Evolutionary conservation across 2,113 vertebrate species (phyloP), one percentile per base, ranked within the genome.

Genomic region (Nothoprocta perdicaria): DNA sequence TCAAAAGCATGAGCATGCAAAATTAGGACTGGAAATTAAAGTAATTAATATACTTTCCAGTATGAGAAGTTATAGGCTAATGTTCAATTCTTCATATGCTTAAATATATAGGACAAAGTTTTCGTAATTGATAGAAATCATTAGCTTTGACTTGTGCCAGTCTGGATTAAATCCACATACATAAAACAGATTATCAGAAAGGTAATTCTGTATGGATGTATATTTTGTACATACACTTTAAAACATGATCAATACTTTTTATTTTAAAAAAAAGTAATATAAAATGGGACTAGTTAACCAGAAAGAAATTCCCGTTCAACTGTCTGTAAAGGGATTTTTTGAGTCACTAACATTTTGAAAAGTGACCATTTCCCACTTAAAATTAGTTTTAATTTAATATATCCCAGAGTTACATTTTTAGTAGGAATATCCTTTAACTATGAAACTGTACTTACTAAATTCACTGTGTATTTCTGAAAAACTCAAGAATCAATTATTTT

Each of bases 241-340:
- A 83, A 87, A n/a, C n/a, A n/a, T n/a, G n/a, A n/a, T n/a, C n/a
- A n/a, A n/a, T n/a, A n/a, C n/a, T n/a, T n/a, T n/a, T n/a, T n/a
- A n/a, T n/a, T n/a, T n/a, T n/a, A n/a, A n/a, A n/a, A n/a, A n/a
- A n/a, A n/a, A n/a, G n/a, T n/a, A n/a, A n/a, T n/a, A n/a, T n/a
- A n/a, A 76, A 58, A 93, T 21, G 18, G 23, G 7, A 41, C 8
- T 24, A 76, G 10, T 38, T 84, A 78, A 72, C 17, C 33, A 80
- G 84, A 84, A 93, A 79, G 1, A 48, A 73, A 63, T 6, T 84
- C 0, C 0, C 66, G 63, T 9, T 13, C 0, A 0, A 75, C 22
- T 21, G 10, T 38, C 73, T 86, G 27, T 9, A 7, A 66, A 81
- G 26, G 52, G 13, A 2, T 75, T 35, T 29, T 10, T 43, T 35